Evolutionary conservation across 2,113 vertebrate species (phyloP).

Genomic region (Tyto alba): DNA sequence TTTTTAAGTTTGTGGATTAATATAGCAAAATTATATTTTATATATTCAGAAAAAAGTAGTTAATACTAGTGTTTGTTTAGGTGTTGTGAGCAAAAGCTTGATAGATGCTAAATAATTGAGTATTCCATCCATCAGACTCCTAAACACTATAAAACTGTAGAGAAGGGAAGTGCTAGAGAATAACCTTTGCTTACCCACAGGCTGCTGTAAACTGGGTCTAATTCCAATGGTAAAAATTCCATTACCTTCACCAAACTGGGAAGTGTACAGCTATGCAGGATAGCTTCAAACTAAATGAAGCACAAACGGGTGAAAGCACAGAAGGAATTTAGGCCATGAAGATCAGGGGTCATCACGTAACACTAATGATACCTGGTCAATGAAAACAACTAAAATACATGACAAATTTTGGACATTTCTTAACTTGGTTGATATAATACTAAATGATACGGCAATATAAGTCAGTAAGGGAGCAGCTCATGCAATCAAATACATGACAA

Average conservation of each 20-base stretch:
- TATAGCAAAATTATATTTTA: background rate
- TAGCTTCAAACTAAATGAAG: background rate
- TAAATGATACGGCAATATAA: background rate
- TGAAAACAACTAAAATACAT: background rate
- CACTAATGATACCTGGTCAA: background rate
- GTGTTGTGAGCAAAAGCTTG: background rate
- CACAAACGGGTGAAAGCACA: background rate
- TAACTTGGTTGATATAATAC: too few species aligned
- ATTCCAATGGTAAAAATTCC: background rate
- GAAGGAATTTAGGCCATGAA: background rate
- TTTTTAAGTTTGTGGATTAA: background rate
- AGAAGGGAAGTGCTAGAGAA: background rate
- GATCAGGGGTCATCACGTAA: background rate
- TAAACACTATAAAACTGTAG: background rate
- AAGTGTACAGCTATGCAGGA: background rate
- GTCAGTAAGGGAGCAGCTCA: background rate
- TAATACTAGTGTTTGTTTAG: background rate
- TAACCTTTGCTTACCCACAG: background rate
- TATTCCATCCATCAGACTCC: background rate
- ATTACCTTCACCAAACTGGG: background rate
- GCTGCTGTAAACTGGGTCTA: background rate
- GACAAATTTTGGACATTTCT: background rate
- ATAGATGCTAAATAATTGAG: slow-evolving; percentile 25
- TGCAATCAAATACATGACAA: background rate
- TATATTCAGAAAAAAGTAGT: background rate